Conservation (phyloP, 2,888 invertebrate genomes). For the Suillia variegata region DNA sequence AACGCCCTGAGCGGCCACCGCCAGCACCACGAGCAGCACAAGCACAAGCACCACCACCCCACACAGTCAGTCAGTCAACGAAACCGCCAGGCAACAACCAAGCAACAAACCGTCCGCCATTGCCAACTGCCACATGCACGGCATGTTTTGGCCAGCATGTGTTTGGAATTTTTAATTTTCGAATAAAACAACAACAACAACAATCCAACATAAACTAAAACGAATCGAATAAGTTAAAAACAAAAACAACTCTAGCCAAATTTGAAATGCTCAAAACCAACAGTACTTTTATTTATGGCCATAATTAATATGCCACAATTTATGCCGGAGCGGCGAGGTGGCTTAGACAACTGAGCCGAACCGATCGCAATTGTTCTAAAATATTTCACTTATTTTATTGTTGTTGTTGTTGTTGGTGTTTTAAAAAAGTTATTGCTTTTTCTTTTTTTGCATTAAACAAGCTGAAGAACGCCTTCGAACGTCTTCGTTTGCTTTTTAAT, state of each 20-base stretch:
- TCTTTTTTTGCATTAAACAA: no score
- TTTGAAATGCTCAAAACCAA: slow-evolving; percentile 15
- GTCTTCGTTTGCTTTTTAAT: no score
- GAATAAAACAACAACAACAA: background rate
- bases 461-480: no score
- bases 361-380: background rate
- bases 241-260: background rate
- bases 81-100: no score
- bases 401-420: no score
- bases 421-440: no score
- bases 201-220: slow-evolving; percentile 4
- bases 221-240: background rate
- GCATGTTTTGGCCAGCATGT: slow-evolving; percentile 12
- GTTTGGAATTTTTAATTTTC: slow-evolving; percentile 23
- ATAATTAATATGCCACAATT: slow-evolving; percentile 20
- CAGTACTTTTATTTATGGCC: slow-evolving; percentile 22
- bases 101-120: background rate
- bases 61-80: no score
- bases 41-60: no score
- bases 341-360: no score
- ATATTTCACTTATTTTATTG: background rate
- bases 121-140: background rate
- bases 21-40: no score
- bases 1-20: no score
- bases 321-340: slow-evolving; percentile 10